These are phyloP conservation scores for Lasioglossum lativentre DNA, from an alignment of 2,888 invertebrate species.

Conservation along the genomic window DNA sequence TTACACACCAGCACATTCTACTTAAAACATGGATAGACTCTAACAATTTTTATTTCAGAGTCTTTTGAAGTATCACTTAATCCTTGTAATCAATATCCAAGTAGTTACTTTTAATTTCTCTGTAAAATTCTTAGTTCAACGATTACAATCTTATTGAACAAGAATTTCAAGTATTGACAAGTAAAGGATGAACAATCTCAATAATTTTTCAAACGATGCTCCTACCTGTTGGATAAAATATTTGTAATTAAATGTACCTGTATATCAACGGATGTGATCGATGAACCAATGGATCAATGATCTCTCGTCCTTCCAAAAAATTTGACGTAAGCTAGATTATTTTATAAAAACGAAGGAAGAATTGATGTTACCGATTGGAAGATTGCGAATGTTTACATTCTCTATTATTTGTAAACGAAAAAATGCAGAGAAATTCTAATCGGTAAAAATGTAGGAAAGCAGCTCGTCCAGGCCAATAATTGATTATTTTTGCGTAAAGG, in stretches of 20 bases:
- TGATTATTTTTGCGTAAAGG: slow-evolving; percentile 1
- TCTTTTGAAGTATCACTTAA: no score
- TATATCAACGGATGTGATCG: neutral
- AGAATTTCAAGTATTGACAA: neutral
- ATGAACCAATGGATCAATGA: neutral
- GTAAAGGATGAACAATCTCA: neutral
- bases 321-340: neutral
- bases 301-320: neutral
- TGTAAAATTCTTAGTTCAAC: neutral
- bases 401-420: neutral
- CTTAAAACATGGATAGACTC: no score
- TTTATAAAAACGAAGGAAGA: neutral
- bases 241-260: neutral
- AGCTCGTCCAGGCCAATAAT: neutral
- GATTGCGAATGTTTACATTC: neutral
- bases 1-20: no score
- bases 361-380: neutral
- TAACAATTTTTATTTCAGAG: no score
- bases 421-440: neutral
- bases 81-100: no score
- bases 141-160: neutral
- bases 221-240: neutral
- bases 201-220: neutral
- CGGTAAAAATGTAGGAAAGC: neutral
- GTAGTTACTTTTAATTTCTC: no score